These are phyloP conservation scores for Euclidia mi DNA, from an alignment of 2,888 invertebrate species.

Conservation along the genomic window DNA sequence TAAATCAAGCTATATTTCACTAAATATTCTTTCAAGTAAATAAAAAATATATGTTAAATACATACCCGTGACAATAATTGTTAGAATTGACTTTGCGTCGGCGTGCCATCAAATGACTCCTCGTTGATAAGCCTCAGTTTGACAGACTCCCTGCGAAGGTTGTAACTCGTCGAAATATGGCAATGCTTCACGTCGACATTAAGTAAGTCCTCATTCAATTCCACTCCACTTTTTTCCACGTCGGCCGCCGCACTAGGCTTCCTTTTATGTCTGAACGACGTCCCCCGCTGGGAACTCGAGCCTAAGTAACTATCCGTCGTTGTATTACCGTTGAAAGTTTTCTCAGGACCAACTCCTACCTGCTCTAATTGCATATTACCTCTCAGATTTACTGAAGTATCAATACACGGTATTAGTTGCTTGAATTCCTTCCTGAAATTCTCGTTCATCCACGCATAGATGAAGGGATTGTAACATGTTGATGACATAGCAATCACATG, in stretches of 20 bases:
- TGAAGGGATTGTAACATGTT: slow-evolving; percentile 98
- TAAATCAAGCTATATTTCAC: too few species aligned
- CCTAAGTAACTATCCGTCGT: slow-evolving; percentile 92
- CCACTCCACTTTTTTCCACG: slow-evolving; percentile 89
- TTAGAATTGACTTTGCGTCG: slow-evolving; percentile 87
- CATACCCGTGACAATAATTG: slow-evolving; percentile 83
- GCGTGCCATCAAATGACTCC: slow-evolving; percentile 83
- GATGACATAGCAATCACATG: slow-evolving; percentile 98
- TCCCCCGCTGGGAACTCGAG: slow-evolving; percentile 87
- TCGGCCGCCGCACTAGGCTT: slow-evolving; percentile 91
- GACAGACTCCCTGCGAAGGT: slow-evolving; percentile 83
- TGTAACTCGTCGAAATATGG: slow-evolving; percentile 87
- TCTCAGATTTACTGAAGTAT: slow-evolving; percentile 81
- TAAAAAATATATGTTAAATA: background rate
- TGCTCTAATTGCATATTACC: slow-evolving; percentile 87
- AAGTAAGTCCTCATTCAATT: slow-evolving; percentile 82
- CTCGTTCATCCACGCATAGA: slow-evolving; percentile 99
- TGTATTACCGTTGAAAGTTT: slow-evolving; percentile 94
- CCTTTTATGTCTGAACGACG: slow-evolving; percentile 87
- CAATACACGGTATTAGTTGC: slow-evolving; percentile 92
- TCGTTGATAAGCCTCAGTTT: slow-evolving; percentile 85
- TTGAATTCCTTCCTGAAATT: slow-evolving; percentile 98
- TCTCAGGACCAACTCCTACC: slow-evolving; percentile 90
- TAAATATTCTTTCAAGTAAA: too few species aligned
- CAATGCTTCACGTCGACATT: slow-evolving; percentile 86